phyloP scores from a whole-genome alignment of 2,113 vertebrate genomes.

The Orycteropus afer region DNA sequence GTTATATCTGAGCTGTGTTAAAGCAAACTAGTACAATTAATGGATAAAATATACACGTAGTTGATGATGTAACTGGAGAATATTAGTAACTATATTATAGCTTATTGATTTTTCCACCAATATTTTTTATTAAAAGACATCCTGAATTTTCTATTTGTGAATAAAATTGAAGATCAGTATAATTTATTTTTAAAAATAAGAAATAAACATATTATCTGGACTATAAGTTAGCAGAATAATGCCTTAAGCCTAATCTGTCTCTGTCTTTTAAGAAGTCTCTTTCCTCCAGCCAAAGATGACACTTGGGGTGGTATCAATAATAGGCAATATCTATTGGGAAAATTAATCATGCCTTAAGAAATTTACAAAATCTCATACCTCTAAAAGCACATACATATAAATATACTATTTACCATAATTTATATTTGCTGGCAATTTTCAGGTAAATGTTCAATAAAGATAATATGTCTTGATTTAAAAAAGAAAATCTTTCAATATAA shows the following conservation, averaged over 20 bases:
- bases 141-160: slow-evolving; percentile 11
- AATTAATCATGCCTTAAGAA: neutral
- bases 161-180: neutral
- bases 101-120: slow-evolving; percentile 5
- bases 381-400: neutral
- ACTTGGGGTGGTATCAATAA: neutral
- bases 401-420: neutral
- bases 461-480: slow-evolving; percentile 36
- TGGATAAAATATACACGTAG: neutral
- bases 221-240: neutral
- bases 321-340: neutral
- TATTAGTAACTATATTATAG: neutral
- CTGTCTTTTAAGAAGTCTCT: neutral
- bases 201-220: neutral
- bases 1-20: neutral
- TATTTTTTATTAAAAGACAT: slow-evolving; percentile 25
- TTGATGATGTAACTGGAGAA: neutral
- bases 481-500: neutral
- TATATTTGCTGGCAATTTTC: neutral
- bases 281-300: neutral
- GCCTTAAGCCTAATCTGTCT: neutral
- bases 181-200: slow-evolving; percentile 31
- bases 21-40: neutral
- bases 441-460: neutral
- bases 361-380: neutral